phyloP scores from a whole-genome alignment of 2,888 invertebrate species.

The Disparrhopalites patrizii region DNA sequence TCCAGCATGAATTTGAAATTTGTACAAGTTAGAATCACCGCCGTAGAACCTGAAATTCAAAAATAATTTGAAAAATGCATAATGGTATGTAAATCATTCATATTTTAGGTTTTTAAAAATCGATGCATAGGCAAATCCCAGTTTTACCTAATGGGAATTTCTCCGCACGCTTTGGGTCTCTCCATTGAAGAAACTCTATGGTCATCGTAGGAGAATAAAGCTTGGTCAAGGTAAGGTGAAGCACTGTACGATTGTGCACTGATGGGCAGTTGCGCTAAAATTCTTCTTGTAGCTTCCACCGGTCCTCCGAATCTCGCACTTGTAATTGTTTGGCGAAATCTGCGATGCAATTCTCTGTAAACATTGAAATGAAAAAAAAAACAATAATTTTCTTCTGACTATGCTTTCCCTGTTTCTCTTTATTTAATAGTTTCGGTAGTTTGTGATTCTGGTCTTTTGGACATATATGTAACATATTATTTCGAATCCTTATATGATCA shows the following conservation, averaged over 20 bases:
- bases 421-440: no score
- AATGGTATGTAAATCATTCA: no score
- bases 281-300: slow-evolving; percentile 81
- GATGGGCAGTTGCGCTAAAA: slow-evolving; percentile 86
- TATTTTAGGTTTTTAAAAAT: no score
- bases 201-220: slow-evolving; percentile 90
- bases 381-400: no score
- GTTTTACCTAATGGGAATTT: slow-evolving; percentile 88
- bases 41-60: slow-evolving; percentile 69
- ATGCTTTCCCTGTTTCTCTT: no score
- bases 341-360: slow-evolving; percentile 59
- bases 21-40: slow-evolving; percentile 70
- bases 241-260: slow-evolving; percentile 90
- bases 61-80: no score
- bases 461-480: no score
- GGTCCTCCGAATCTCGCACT: slow-evolving; percentile 85
- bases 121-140: no score
- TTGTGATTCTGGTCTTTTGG: no score
- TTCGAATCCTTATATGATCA: no score
- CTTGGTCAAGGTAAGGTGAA: slow-evolving; percentile 87
- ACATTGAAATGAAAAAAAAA: no score
- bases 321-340: slow-evolving; percentile 84
- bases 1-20: slow-evolving; percentile 71
- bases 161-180: slow-evolving; percentile 86
- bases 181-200: slow-evolving; percentile 95